Percentiles rank a stretch among this genome's conserved stretches.
Conservation (phyloP, 2,113 vertebrate genomes). For the Oxyruncus cristatus region DNA sequence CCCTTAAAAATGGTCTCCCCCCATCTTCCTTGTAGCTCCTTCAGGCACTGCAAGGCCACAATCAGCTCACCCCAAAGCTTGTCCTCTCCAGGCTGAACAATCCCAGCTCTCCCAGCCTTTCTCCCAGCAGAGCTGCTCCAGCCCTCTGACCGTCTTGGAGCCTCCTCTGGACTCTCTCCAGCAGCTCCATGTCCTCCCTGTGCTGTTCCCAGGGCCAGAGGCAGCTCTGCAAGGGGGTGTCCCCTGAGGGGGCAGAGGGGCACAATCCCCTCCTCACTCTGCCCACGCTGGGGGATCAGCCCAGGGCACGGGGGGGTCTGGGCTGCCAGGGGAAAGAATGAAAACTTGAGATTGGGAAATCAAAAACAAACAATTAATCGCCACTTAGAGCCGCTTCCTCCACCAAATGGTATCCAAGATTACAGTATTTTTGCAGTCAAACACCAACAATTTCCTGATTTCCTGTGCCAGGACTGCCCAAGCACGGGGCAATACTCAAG, state of each 20-base stretch:
- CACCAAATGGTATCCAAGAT: not conserved
- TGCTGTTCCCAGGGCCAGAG: not conserved
- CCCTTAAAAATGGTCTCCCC: not conserved
- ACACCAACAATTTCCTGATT: not conserved
- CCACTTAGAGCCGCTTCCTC: not conserved
- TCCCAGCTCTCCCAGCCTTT: not conserved
- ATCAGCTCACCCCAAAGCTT: not conserved
- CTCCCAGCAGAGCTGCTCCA: not conserved
- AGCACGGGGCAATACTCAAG: not conserved
- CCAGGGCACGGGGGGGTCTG: not conserved
- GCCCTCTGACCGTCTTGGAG: not conserved
- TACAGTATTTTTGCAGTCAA: not conserved
- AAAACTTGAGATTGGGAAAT: not conserved
- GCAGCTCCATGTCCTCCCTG: not conserved
- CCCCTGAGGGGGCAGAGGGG: not conserved
- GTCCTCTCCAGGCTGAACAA: not conserved
- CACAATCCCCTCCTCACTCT: not conserved
- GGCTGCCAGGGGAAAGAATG: not conserved
- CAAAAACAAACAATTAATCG: not conserved
- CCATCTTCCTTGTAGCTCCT: not conserved
- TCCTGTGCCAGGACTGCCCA: not conserved
- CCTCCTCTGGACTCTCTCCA: not conserved
- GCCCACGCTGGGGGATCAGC: not conserved
- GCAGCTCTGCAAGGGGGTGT: not conserved
- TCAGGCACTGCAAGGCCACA: not conserved